Evolutionary conservation across 2,888 invertebrate genomes (phyloP), one percentile per base, ranked within the genome.

Genomic region (Cyaniris semiargus): DNA sequence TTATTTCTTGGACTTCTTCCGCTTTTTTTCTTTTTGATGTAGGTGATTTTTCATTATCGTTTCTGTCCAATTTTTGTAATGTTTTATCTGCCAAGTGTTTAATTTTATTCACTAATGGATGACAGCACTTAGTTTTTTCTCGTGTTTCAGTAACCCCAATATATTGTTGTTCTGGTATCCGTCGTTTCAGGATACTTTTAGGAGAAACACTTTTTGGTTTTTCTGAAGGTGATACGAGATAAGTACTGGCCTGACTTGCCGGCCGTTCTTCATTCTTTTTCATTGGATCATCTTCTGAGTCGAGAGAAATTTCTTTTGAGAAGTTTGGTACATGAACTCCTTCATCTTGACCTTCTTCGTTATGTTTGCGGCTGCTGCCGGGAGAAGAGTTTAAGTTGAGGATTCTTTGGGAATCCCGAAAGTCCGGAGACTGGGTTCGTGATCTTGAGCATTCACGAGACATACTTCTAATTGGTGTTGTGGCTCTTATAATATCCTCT

Each of bases 41-140:
- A 2, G 94, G 91, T 56, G 92, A 90, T 82, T 93, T 92, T 83
- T 93, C 92, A 81, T 83, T 86, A 79, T 92, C 92, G 83, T 77
- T 88, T 83, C 87, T 90, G 79, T 95, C 95, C 77, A 92, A 83
- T 84, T 94, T 91, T 82, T 95, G 91, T 87, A 95, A 86, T 83
- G 95, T 90, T 86, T 95, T 95, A 82, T 95, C 96, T 23, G 95
- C 96, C 88, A 95, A 92, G 81, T 95, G 95, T 86, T 95, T 95
- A 31, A 95, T 92, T 89, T 96, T 95, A 85, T 95, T 95, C 81
- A 95, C 96, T 78, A 95, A 90, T 44, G 95, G 95, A 84, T 95
- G 95, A 85, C 95, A 95, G 83, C 94, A 94, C 86, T 94, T 94
- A 38, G 93, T 92, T 87, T 94, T 94, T 81, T 92, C 93, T 48